These are phyloP conservation scores for Amblyjoppa fuscipennis DNA, from an alignment of 2,888 invertebrate genomes.

Conservation along the genomic window DNA sequence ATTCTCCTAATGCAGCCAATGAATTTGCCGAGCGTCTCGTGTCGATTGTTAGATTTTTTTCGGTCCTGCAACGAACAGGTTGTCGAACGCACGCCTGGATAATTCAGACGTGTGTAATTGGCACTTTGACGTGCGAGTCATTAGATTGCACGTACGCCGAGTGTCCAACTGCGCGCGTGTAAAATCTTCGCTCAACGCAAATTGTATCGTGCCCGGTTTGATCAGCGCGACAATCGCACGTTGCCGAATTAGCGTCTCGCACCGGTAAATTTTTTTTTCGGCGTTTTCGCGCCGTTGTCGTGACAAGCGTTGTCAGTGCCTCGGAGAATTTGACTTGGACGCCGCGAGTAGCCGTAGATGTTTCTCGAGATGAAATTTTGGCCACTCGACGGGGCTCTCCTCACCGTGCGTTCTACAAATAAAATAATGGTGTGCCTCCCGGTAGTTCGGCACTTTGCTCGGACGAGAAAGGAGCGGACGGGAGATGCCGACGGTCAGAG, in stretches of 20 bases:
- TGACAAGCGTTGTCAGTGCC: not conserved
- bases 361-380: constrained; percentile 16
- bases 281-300: not conserved
- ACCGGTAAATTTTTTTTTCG: not conserved
- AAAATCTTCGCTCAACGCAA: not conserved
- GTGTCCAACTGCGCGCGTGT: not conserved
- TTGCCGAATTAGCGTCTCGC: not conserved
- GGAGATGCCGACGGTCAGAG: constrained; percentile 9
- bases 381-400: not conserved
- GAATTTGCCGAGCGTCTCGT: not conserved
- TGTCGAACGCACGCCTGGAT: not conserved
- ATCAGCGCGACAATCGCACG: not conserved
- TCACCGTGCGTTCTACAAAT: not conserved
- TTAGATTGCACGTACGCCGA: not conserved
- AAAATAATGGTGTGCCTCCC: not conserved
- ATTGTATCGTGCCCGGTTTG: not conserved
- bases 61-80: not conserved
- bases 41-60: not conserved
- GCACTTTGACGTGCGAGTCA: not conserved
- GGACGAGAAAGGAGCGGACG: constrained; percentile 1
- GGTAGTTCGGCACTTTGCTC: not conserved
- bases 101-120: not conserved
- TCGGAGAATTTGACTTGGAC: not conserved
- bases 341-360: not conserved
- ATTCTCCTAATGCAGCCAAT: not conserved